A percentile compares a stretch with the other conserved stretches of the same genome.
Conservation (phyloP, 2,797 vertebrate species). For the Ataeniobius toweri region DNA sequence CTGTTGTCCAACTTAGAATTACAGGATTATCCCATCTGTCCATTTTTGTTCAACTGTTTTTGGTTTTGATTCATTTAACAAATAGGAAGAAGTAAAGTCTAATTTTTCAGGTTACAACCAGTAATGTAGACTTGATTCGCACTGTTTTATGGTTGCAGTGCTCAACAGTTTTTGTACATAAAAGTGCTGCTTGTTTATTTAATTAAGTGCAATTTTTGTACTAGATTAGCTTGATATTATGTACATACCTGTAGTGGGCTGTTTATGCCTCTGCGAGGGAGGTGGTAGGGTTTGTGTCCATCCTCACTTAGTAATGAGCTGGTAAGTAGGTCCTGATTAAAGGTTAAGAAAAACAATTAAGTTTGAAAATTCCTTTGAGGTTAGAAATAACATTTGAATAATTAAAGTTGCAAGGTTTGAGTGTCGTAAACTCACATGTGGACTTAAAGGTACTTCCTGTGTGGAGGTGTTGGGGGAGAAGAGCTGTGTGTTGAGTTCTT, state of each 20-base stretch:
- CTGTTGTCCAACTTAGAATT: not conserved
- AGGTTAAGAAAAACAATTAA: not conserved
- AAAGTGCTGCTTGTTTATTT: not conserved
- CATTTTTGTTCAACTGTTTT: not conserved
- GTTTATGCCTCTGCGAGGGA: conserved; percentile 79
- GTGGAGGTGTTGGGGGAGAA: conserved; percentile 83
- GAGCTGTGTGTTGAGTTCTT: conserved; percentile 89
- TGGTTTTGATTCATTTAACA: not conserved
- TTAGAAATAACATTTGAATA: not conserved
- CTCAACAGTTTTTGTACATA: not conserved
- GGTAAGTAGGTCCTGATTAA: conserved; percentile 89
- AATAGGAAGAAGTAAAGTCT: not conserved
- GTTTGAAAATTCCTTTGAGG: not conserved
- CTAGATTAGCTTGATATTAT: not conserved
- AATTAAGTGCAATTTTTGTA: not conserved
- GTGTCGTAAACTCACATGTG: conserved; percentile 1
- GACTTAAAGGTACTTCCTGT: conserved; percentile 89
- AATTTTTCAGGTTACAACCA: not conserved
- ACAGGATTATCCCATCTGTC: not conserved
- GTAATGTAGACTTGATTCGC: not conserved
- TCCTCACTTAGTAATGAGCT: conserved; percentile 90
- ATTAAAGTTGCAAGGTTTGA: not conserved
- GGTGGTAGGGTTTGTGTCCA: conserved; percentile 86
- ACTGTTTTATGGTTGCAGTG: not conserved
- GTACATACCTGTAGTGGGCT: conserved; percentile 82